Evolutionary conservation across 2,113 vertebrate genomes (phyloP), one percentile per base, ranked within the genome.

Genomic region (Anoplopoma fimbria): DNA sequence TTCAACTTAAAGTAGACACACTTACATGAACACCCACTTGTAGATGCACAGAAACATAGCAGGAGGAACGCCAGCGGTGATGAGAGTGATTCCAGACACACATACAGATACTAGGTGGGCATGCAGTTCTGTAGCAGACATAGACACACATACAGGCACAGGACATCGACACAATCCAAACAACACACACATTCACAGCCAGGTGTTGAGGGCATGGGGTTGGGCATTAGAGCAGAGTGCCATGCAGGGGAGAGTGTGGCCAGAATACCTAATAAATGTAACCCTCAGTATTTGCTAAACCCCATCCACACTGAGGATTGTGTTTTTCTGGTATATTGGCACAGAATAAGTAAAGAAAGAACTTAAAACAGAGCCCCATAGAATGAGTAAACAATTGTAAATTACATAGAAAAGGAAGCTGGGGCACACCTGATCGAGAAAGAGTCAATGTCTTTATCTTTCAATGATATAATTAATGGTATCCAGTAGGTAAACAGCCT

Each of bases 181-280:
- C n/a, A n/a, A 85, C 45, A 72, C 40, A 79, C 49, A 77, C n/a
- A 45, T 25, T 34, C 64, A 75, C 55, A 63, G 47, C 57, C 76
- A 78, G 77, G 72, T 82, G 79, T 60, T 77, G 75, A 80, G 57
- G 53, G n/a, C 51, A 36, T 74, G 17, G 45, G 57, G 40, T 34
- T 67, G 61, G 34, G 42, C 33, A 38, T 77, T 73, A 64, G 69
- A 63, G 33, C 67, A 68, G 53, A 67, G 55, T 49, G 13, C 31
- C 40, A 51, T 53, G 58, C 53, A 79, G 79, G 61, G 45, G 29
- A 33, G 72, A 25, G 49, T 65, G 72, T 47, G 34, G 53, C 62
- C 29, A 29, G 40, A 79, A 85, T 67, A 71, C 63, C 47, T 67
- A 70, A 67, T 78, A 61, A 70, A 15, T 25, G 10, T 34, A 69